These are phyloP conservation scores for Ivindomyrus marchei DNA, from an alignment of 2,113 vertebrate genomes.

Conservation along the genomic window DNA sequence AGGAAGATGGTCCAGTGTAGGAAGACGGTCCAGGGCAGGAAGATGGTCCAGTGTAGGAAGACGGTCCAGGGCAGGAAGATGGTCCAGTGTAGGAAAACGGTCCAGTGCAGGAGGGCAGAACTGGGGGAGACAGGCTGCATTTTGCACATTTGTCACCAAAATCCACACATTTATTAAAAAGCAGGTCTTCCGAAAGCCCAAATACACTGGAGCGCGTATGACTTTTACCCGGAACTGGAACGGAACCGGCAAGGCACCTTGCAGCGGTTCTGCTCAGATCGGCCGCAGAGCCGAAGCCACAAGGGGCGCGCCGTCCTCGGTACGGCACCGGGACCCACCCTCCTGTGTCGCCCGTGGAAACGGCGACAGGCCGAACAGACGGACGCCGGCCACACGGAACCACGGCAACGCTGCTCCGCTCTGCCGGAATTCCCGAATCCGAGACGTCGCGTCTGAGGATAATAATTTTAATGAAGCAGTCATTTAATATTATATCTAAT, in stretches of 20 bases:
- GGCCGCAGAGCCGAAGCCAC: neutral
- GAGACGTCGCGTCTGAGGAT: conserved; percentile 62
- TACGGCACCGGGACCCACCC: neutral
- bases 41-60: neutral
- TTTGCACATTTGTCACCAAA: neutral
- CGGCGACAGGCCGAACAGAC: neutral
- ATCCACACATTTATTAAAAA: neutral
- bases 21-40: neutral
- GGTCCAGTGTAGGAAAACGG: neutral
- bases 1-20: neutral
- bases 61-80: neutral
- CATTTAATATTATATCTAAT: conserved; percentile 68
- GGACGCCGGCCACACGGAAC: neutral
- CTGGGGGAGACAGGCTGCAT: neutral
- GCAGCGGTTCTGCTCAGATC: neutral
- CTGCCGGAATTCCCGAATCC: conserved; percentile 19
- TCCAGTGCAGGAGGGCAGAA: too few species aligned
- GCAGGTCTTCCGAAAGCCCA: neutral
- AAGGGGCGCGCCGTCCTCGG: neutral
- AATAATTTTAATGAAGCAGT: conserved; percentile 69
- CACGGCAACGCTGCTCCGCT: neutral
- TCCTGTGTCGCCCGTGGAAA: neutral
- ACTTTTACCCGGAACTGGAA: neutral
- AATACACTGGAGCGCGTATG: neutral
- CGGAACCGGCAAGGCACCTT: neutral